Conservation (phyloP, 2,888 invertebrate species). For the Subacronicta megacephala region DNA sequence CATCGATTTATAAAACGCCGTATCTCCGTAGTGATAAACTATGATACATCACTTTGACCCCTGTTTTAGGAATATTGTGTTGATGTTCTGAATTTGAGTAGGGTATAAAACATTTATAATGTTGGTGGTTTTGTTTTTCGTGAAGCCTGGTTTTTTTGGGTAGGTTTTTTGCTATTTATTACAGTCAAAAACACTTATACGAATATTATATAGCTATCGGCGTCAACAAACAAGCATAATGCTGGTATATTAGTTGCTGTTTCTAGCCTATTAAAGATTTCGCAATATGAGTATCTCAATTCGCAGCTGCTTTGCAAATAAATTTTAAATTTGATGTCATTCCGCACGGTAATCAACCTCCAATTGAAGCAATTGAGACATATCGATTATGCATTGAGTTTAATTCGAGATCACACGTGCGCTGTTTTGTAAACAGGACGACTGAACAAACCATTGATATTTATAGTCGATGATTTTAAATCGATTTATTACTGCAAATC, state of each 20-base stretch:
- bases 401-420: constrained; percentile 20
- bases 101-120: constrained; percentile 9
- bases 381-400: constrained; percentile 13
- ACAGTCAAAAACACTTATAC: too few relatives aligned
- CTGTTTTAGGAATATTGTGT: constrained; percentile 45
- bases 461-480: constrained; percentile 15
- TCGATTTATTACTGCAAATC: constrained; percentile 6
- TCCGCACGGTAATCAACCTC: background rate
- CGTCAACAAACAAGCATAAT: too few relatives aligned
- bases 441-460: background rate
- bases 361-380: constrained; percentile 15
- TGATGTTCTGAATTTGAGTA: constrained; percentile 21
- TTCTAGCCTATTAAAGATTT: background rate
- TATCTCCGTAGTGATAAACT: constrained; percentile 34
- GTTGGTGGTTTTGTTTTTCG: too few relatives aligned
- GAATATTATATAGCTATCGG: too few relatives aligned
- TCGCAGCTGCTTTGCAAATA: background rate
- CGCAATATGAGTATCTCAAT: background rate
- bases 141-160: too few relatives aligned
- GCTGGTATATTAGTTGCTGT: too few relatives aligned
- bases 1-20: constrained; percentile 68
- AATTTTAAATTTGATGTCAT: background rate
- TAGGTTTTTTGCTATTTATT: too few relatives aligned
- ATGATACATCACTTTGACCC: constrained; percentile 41
- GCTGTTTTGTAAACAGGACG: constrained; percentile 22